These are phyloP conservation scores for Brachionichthys hirsutus DNA, from an alignment of 2,113 vertebrate species.

Conservation along the genomic window DNA sequence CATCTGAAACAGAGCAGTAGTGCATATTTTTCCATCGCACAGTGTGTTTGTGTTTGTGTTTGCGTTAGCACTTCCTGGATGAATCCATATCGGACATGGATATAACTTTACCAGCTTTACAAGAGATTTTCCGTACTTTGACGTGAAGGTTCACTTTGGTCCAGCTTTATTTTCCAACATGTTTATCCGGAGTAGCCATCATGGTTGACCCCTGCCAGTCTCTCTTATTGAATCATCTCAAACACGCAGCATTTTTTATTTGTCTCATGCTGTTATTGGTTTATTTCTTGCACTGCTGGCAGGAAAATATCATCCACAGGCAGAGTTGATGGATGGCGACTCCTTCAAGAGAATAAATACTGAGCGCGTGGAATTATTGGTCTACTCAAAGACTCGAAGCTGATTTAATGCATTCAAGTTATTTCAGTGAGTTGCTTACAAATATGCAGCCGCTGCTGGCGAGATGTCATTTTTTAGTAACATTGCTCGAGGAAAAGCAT, in stretches of 20 bases:
- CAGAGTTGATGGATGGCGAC: constrained; percentile 25
- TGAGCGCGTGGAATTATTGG: constrained; percentile 1
- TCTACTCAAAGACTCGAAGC: constrained; percentile 18
- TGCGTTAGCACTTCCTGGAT: constrained; percentile 10
- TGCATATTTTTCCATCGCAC: constrained; percentile 8
- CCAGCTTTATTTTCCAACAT: constrained; percentile 11
- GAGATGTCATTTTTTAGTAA: too few relatives aligned
- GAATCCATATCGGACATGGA: constrained; percentile 19
- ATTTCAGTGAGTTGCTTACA: too few relatives aligned
- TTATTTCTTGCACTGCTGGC: constrained; percentile 28
- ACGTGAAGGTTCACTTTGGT: constrained; percentile 33
- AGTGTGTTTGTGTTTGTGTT: background rate
- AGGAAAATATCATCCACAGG: constrained; percentile 9
- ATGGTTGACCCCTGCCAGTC: constrained; percentile 16
- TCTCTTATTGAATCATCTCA: constrained; percentile 26
- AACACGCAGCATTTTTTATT: constrained; percentile 13
- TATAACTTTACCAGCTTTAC: constrained; percentile 18
- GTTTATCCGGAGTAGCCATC: constrained; percentile 30
- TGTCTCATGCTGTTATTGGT: background rate
- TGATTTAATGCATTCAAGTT: constrained; percentile 11
- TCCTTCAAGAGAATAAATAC: constrained; percentile 21
- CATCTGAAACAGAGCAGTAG: constrained; percentile 14
- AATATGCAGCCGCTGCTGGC: background rate
- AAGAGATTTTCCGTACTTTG: constrained; percentile 19
- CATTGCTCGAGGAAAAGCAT: background rate